Evolutionary conservation across 2,113 vertebrate genomes (phyloP), one percentile per base, ranked within the genome.

Genomic region (Pipra filicauda): DNA sequence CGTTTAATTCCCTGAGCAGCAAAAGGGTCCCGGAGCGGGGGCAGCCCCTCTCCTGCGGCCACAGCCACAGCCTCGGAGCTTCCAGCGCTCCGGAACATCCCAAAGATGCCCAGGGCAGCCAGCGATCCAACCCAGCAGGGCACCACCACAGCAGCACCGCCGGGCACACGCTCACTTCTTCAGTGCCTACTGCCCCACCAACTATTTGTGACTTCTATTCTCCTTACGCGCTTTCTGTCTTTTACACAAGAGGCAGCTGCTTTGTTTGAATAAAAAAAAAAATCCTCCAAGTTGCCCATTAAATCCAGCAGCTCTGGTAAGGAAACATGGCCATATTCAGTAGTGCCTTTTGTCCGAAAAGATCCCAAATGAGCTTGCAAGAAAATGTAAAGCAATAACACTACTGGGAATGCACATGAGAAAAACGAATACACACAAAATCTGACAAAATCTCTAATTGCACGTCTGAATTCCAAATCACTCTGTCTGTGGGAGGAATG

Each of bases 391-490:
- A 57, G 30, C 20, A 78, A 27, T 23, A 78, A 48, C 20, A 4
- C 15, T 6, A 61, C 13, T 13, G 24, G 22, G 33, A 84, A 74
- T 0, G 1, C 35, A 43, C 2, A 0, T 7, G 10, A 33, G 55
- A 73, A 89, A 35, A 58, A 15, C 3, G 4, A 54, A 31, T 28
- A 9, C 70, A 49, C n/a, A 65, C 19, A 43, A 52, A 67, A 39
- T 37, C 17, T 30, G 30, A 64, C 41, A 65, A 70, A 51, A 30
- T 46, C 31, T 31, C 0, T 17, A 30, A 35, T 4, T 57, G 26
- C 49, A 17, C 0, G 0, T 35, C n/a, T 46, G 8, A 33, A 59
- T 17, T 14, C 22, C 31, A 48, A 33, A 62, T 15, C 3, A 0
- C 51, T 26, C 51, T 1, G 2, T 26, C 73, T 31, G 55, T 1